These are phyloP conservation scores for Grus americana DNA, from an alignment of 2,113 vertebrate species.

Conservation along the genomic window DNA sequence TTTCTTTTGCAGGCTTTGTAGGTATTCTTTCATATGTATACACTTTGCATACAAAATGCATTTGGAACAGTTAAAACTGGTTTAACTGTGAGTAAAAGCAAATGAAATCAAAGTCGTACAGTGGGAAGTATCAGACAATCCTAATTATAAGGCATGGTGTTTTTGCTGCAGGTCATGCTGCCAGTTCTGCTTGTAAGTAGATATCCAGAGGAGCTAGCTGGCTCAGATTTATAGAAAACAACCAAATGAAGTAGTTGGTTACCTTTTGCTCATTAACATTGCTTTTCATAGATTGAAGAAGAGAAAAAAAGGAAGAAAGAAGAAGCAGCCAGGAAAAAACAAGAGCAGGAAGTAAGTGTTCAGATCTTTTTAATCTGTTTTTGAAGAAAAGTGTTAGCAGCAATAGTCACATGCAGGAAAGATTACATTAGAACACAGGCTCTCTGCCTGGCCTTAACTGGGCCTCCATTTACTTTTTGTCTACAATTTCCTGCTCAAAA, in stretches of 20 bases:
- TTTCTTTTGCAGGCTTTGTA: background rate
- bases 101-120: background rate
- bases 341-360: constrained; percentile 86
- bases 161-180: constrained; percentile 19
- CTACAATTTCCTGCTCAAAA: background rate
- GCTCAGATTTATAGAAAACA: background rate
- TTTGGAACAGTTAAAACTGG: constrained; percentile 2
- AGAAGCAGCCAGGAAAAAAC: constrained; percentile 87
- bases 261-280: constrained; percentile 11
- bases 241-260: background rate
- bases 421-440: background rate
- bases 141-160: background rate
- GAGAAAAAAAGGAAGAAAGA: constrained; percentile 92
- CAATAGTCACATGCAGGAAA: background rate
- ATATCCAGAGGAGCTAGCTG: background rate
- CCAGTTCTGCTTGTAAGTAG: constrained; percentile 1
- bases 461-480: background rate
- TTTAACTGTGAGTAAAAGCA: constrained; percentile 7
- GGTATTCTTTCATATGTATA: background rate
- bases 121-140: background rate
- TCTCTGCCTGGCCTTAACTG: background rate
- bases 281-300: constrained; percentile 83
- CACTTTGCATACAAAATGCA: background rate
- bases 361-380: background rate
- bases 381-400: background rate